These are phyloP conservation scores for Oplegnathus fasciatus DNA, from an alignment of 2,113 vertebrate genomes.

Conservation along the genomic window DNA sequence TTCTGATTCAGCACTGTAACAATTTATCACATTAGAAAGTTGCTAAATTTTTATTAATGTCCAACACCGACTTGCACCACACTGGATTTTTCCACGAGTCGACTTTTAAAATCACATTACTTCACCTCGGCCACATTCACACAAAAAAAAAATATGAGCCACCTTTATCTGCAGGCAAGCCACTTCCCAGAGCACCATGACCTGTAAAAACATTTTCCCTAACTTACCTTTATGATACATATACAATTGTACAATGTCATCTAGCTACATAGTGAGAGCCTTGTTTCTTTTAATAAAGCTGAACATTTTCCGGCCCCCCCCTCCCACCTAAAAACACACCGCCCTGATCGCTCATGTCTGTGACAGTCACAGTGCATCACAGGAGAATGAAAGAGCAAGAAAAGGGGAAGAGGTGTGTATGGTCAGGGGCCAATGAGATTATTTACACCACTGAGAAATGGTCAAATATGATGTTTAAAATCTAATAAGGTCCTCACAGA, in stretches of 20 bases:
- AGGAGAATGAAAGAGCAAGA: constrained; percentile 50
- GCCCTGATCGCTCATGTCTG: constrained; percentile 41
- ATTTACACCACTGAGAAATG: constrained; percentile 60
- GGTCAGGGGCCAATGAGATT: constrained; percentile 24
- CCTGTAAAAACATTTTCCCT: constrained; percentile 63
- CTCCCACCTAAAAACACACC: constrained; percentile 15
- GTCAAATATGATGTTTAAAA: constrained; percentile 3
- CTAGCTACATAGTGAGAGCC: constrained; percentile 75
- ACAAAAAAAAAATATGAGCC: constrained; percentile 45
- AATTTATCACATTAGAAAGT: constrained; percentile 50
- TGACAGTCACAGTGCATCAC: constrained; percentile 70
- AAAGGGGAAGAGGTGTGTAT: constrained; percentile 15
- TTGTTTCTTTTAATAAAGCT: constrained; percentile 66
- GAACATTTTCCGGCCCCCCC: constrained; percentile 26
- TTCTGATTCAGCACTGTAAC: constrained; percentile 22
- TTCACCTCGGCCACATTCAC: constrained; percentile 38
- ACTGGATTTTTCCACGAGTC: constrained; percentile 33
- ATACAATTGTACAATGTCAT: constrained; percentile 75
- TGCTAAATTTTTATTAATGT: constrained; percentile 31
- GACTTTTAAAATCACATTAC: constrained; percentile 12
- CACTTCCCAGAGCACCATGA: constrained; percentile 69
- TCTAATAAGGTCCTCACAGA: constrained; percentile 37
- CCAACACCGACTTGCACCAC: constrained; percentile 47
- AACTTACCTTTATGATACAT: constrained; percentile 73
- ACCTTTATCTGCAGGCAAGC: constrained; percentile 67